Percentiles rank a stretch among this genome's conserved stretches.
Conservation (phyloP, 2,888 invertebrate species). For the Drosophila peninsularis region DNA sequence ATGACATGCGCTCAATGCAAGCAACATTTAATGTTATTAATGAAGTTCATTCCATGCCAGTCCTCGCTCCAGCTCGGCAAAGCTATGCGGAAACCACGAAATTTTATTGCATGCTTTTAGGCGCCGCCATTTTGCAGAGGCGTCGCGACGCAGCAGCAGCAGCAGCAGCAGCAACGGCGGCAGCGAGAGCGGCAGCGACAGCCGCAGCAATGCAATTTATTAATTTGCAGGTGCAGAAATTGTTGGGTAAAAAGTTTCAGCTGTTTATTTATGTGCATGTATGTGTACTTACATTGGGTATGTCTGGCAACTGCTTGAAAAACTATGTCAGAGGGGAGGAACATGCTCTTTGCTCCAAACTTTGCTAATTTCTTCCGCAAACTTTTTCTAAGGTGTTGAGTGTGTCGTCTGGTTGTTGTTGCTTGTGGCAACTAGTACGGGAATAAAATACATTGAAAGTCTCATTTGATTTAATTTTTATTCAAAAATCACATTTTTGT, state of each 20-base stretch:
- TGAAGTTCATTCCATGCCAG: conserved; percentile 18
- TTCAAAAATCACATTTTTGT: conserved; percentile 79
- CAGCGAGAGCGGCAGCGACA: not conserved
- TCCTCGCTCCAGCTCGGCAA: not conserved
- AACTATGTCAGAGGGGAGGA: conserved; percentile 24
- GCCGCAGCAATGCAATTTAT: conserved; percentile 61
- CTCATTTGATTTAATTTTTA: conserved; percentile 74
- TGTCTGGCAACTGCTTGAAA: conserved; percentile 32
- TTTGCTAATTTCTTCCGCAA: conserved; percentile 66
- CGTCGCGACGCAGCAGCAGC: conserved; percentile 11
- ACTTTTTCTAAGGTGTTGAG: conserved; percentile 59
- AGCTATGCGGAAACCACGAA: conserved; percentile 45
- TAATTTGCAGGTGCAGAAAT: conserved; percentile 57
- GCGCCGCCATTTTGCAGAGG: conserved; percentile 7
- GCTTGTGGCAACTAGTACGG: conserved; percentile 45
- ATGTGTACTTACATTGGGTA: conserved; percentile 1
- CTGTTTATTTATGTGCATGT: conserved; percentile 21
- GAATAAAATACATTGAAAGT: not conserved
- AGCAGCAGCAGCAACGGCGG: not conserved
- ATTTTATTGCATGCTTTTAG: conserved; percentile 58
- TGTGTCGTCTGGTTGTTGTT: conserved; percentile 10
- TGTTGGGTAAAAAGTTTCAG: conserved; percentile 36
- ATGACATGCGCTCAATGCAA: conserved; percentile 7
- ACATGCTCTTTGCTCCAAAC: conserved; percentile 54
- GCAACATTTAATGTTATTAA: conserved; percentile 36